Evolutionary conservation across 2,888 invertebrate species (phyloP).

Genomic region (Oscheius sp.): DNA sequence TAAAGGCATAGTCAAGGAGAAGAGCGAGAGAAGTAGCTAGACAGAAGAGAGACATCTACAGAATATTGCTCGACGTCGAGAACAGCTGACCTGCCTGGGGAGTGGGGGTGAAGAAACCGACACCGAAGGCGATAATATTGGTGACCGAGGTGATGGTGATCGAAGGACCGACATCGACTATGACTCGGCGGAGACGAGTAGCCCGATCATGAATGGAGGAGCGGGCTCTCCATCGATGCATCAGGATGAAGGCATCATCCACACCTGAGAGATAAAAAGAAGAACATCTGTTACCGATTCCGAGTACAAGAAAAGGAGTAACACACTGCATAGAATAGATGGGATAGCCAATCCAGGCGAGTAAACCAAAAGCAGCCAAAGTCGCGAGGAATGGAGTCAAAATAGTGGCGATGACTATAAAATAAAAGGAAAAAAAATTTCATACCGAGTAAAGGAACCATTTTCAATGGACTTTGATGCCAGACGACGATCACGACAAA

Average conservation of each 20-base stretch:
- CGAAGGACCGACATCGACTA: constrained; percentile 66
- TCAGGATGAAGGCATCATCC: constrained; percentile 68
- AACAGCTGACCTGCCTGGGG: constrained; percentile 53
- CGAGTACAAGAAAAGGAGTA: constrained; percentile 65
- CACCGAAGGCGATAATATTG: constrained; percentile 68
- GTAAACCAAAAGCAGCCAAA: constrained; percentile 61
- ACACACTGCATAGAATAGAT: constrained; percentile 69
- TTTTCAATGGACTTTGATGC: constrained; percentile 32
- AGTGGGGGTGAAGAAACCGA: constrained; percentile 67
- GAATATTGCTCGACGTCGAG: too few species aligned
- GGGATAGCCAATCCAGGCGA: constrained; percentile 56
- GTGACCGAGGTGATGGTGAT: constrained; percentile 69
- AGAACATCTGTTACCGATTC: constrained; percentile 48
- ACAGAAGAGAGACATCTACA: constrained; percentile 66
- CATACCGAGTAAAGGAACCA: constrained; percentile 35
- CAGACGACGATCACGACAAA: constrained; percentile 59
- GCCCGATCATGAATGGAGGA: constrained; percentile 33
- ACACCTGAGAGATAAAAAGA: constrained; percentile 44
- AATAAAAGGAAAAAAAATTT: not conserved
- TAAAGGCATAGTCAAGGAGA: constrained; percentile 67
- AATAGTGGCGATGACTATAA: constrained; percentile 46
- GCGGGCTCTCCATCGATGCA: constrained; percentile 65
- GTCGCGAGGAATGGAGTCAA: constrained; percentile 64
- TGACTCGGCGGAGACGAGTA: constrained; percentile 48
- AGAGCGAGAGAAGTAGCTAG: constrained; percentile 66